Evolutionary conservation across 2,888 invertebrate species (phyloP).

Genomic region (Campaea margaritaria): DNA sequence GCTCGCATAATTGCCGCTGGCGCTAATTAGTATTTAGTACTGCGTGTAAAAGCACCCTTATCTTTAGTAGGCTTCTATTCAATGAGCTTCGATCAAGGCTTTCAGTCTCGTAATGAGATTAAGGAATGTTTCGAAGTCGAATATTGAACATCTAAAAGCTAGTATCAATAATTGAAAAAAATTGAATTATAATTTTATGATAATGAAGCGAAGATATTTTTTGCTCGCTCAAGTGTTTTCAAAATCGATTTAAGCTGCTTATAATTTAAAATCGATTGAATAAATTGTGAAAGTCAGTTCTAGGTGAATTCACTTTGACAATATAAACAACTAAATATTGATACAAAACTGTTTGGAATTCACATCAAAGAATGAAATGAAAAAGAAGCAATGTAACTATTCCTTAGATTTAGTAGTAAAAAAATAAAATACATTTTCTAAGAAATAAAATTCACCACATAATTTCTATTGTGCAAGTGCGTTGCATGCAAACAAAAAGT

Average conservation of each 20-base stretch:
- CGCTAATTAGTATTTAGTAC: conserved; percentile 25
- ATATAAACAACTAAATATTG: background rate
- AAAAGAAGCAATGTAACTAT: no score
- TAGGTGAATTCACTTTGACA: no score
- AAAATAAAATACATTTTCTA: background rate
- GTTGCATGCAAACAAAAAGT: no score
- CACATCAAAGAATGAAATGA: background rate
- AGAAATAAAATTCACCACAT: background rate
- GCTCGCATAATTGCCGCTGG: conserved; percentile 9
- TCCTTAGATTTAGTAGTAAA: background rate
- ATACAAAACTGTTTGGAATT: background rate
- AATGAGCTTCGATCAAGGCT: background rate
- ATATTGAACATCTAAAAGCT: background rate
- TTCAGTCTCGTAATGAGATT: background rate
- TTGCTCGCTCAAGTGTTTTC: no score
- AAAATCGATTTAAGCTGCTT: no score
- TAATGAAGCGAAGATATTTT: background rate
- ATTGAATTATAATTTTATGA: background rate
- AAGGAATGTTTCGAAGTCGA: conserved; percentile 3
- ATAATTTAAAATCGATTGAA: no score
- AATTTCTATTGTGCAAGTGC: no score
- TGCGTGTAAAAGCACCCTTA: background rate
- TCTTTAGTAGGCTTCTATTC: background rate
- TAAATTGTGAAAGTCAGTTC: no score
- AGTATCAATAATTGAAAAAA: background rate